Base-by-base conservation (phyloP, 2,113 vertebrate genomes). In the Ramphastos sulfuratus region DNA sequence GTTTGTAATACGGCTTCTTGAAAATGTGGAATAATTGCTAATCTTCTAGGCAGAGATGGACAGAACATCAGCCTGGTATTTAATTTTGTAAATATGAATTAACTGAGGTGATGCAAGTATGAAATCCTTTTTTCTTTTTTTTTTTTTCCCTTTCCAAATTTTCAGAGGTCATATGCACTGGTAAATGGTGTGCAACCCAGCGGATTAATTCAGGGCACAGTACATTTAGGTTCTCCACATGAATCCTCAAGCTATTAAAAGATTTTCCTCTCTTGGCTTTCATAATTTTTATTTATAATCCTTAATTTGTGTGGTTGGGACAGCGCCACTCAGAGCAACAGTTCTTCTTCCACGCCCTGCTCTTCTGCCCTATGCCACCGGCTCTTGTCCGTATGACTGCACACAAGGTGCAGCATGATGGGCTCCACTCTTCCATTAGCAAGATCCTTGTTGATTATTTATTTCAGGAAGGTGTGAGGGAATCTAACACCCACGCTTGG, bases 1-100 rank as follows among this genome's bases (percentile, higher is more conserved):
- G 19, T 97, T 96, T 96, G 87, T 81, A 96, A 88, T 93, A 96
- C 42, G 75, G 86, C 90, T 86, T 95, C 95, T 97, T 95, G 83
- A 96, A 95, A 94, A 87, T 92, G 93, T 94, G 92, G 84, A 95
- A 92, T 90, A 96, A 95, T 77, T 96, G 92, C 88, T 87, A 85
- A 93, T 95, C 87, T 96, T 94, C 85, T 39, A 92, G 75, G 63
- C 60, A 94, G 83, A 94, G 90, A 90, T 91, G 86, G 93, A 87
- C 92, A 86, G 83, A 94, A 55, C 90, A 97, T 90, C 73, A 78
- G 37, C 64, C 55, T 89, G 91, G 86, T 77, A 96, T 96, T 96
- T 90, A 35, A 63, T 82, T 97, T 74, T 70, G 90, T 95, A 95
- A 94, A 95, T 71, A 92, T 44, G 61, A 95, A 93, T 94, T 96